These are phyloP conservation scores for Callipepla squamata DNA, from an alignment of 2,113 vertebrate species.

Conservation along the genomic window DNA sequence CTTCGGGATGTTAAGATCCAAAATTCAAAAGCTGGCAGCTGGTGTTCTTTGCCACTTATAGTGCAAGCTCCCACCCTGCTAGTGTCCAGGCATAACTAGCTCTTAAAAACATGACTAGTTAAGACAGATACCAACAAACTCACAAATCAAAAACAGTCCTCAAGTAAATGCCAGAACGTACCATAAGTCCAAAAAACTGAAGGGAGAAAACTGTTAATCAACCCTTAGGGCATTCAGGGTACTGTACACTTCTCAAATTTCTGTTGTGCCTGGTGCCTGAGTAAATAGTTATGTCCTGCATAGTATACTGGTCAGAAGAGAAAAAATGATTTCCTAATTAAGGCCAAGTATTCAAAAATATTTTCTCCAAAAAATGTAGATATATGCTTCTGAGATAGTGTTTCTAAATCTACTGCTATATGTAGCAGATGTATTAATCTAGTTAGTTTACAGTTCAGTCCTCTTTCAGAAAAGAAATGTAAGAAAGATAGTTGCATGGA, in stretches of 20 bases:
- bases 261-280: neutral
- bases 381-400: neutral
- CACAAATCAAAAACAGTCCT: neutral
- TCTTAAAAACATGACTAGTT: neutral
- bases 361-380: neutral
- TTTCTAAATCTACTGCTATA: neutral
- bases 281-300: neutral
- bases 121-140: neutral
- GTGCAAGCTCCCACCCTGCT: neutral
- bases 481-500: neutral
- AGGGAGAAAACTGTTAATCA: neutral
- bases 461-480: neutral
- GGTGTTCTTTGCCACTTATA: neutral
- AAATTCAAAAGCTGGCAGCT: neutral
- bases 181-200: neutral
- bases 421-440: neutral
- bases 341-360: neutral
- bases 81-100: neutral
- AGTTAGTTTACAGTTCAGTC: neutral
- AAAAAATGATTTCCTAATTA: neutral
- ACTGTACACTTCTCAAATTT: neutral
- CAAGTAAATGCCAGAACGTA: neutral
- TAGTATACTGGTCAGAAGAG: neutral
- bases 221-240: neutral
- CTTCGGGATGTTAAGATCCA: neutral